These are phyloP conservation scores for Eucriotettix oculatus DNA, from an alignment of 2,888 invertebrate genomes.

Conservation along the genomic window DNA sequence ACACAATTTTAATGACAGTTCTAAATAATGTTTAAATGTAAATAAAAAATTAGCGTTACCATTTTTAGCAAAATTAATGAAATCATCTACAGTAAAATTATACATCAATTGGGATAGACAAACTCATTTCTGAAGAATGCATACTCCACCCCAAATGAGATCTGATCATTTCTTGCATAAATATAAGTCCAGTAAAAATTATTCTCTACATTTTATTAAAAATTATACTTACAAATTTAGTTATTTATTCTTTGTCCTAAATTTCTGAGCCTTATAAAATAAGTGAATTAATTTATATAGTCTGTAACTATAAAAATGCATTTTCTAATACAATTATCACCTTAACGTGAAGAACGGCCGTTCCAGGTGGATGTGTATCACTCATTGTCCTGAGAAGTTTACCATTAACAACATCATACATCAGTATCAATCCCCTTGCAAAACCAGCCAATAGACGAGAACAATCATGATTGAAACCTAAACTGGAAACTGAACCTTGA, in stretches of 20 bases:
- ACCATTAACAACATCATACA: conserved; percentile 71
- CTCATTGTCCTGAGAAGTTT: conserved; percentile 55
- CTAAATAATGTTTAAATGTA: no score
- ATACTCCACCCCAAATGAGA: no score
- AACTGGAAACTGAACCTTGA: conserved; percentile 40
- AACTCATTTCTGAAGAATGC: no score
- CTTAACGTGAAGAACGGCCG: conserved; percentile 61
- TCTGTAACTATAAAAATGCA: not conserved
- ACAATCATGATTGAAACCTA: conserved; percentile 77
- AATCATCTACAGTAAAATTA: no score
- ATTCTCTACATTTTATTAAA: no score
- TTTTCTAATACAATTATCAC: conserved; percentile 19
- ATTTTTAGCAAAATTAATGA: no score
- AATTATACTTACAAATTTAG: no score
- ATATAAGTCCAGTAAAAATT: no score
- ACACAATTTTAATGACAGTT: no score
- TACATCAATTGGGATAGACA: no score
- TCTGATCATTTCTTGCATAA: no score
- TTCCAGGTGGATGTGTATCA: conserved; percentile 70
- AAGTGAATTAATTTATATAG: not conserved
- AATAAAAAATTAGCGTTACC: no score
- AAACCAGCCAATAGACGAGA: conserved; percentile 65
- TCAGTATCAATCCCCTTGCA: conserved; percentile 71
- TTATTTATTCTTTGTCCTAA: not conserved
- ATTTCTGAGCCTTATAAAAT: not conserved